Evolutionary conservation across 2,113 vertebrate genomes (phyloP).

Genomic region (Chlorodrepanis virens): DNA sequence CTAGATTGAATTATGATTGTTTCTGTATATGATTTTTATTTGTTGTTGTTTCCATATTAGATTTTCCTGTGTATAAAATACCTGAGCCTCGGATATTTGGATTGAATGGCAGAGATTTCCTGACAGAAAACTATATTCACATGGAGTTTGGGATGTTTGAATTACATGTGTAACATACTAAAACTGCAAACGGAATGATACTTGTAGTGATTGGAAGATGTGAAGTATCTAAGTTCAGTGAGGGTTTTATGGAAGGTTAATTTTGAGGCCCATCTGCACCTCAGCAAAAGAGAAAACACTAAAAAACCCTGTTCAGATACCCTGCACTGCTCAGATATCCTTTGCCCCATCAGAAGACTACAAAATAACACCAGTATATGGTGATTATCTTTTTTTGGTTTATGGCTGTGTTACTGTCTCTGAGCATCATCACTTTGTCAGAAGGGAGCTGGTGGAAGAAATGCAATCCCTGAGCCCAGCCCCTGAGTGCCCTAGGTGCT

Average conservation of each 20-base stretch:
- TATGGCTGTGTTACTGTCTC: neutral
- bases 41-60: neutral
- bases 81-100: neutral
- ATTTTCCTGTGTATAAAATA: neutral
- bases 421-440: neutral
- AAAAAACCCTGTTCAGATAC: neutral
- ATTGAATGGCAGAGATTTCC: neutral
- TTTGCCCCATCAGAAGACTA: neutral
- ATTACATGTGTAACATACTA: neutral
- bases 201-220: neutral
- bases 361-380: neutral
- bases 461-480: accelerated
- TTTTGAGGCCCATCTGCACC: neutral
- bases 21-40: neutral
- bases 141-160: neutral
- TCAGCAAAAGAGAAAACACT: neutral
- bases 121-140: neutral
- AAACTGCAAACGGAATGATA: neutral
- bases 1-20: neutral
- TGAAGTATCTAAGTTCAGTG: neutral
- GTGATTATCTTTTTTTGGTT: neutral
- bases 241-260: neutral
- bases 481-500: accelerated
- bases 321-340: neutral
- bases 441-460: neutral